Conservation (phyloP, 1,140 invertebrate genomes). For the Temnothorax longispinosus region DNA sequence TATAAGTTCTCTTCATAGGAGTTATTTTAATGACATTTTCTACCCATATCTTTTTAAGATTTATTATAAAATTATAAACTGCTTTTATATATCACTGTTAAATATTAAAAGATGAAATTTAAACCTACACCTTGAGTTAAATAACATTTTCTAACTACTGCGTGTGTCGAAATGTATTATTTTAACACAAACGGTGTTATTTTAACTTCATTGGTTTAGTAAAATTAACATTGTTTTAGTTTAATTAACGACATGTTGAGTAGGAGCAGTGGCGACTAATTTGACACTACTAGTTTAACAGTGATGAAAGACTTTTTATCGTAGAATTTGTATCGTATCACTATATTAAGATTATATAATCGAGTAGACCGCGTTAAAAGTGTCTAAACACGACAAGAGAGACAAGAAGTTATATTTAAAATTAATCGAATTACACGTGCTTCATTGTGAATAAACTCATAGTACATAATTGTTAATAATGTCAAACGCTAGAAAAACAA, state of each 20-base stretch:
- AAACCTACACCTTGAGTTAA: too few species aligned
- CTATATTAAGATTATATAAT: conserved; percentile 22
- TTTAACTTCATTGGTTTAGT: too few species aligned
- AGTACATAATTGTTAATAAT: not conserved
- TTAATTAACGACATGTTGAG: too few species aligned
- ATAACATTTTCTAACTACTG: too few species aligned
- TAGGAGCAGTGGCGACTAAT: too few species aligned
- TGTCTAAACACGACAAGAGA: not conserved
- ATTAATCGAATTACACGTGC: conserved; percentile 9
- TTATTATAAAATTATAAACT: not conserved
- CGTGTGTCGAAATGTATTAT: too few species aligned
- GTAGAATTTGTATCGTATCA: not conserved
- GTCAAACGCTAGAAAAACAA: not conserved
- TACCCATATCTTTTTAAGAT: not conserved
- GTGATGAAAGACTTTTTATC: too few species aligned
- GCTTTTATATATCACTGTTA: not conserved
- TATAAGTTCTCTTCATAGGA: not conserved
- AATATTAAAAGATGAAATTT: too few species aligned
- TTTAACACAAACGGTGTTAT: too few species aligned
- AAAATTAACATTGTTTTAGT: too few species aligned
- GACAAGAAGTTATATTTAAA: not conserved
- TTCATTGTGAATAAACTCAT: not conserved
- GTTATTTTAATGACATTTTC: not conserved
- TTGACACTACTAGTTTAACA: too few species aligned
- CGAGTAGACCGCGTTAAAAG: not conserved